Percentiles rank a stretch among this genome's conserved stretches.
Conservation (phyloP, 2,797 vertebrate genomes). For the Lutjanus campechanus region DNA sequence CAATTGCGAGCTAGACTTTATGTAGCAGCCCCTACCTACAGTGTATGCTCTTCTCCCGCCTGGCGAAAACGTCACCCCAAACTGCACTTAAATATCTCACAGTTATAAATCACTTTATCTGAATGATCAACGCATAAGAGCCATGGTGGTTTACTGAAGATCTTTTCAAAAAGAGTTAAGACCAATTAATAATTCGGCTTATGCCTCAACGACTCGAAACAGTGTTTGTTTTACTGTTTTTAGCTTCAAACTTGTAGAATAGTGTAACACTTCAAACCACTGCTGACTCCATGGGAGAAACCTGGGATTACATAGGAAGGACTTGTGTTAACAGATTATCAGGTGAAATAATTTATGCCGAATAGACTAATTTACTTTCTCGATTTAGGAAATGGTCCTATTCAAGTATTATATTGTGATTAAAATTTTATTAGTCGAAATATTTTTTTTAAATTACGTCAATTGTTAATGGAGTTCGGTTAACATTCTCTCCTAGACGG, state of each 20-base stretch:
- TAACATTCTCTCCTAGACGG: background rate
- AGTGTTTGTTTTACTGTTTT: background rate
- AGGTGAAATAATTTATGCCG: background rate
- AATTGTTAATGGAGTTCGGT: background rate
- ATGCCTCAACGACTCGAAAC: background rate
- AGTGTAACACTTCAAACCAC: too few species aligned
- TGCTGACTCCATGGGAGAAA: background rate
- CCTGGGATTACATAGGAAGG: too few species aligned
- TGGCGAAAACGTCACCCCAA: conserved; percentile 7
- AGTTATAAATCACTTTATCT: background rate
- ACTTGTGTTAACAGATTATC: background rate
- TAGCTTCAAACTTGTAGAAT: background rate
- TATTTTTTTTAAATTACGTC: background rate
- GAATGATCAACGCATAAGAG: accelerated
- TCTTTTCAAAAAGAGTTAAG: accelerated
- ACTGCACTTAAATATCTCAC: background rate
- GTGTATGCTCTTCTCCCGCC: accelerated
- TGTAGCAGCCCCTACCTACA: accelerated
- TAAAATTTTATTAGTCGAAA: background rate
- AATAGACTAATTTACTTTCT: background rate
- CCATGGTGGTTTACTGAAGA: accelerated
- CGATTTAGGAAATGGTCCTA: accelerated
- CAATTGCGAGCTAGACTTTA: background rate
- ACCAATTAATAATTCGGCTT: background rate
- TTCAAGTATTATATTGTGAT: background rate